These are phyloP conservation scores for Oryzias celebensis DNA, from an alignment of 2,113 vertebrate species.

Conservation along the genomic window DNA sequence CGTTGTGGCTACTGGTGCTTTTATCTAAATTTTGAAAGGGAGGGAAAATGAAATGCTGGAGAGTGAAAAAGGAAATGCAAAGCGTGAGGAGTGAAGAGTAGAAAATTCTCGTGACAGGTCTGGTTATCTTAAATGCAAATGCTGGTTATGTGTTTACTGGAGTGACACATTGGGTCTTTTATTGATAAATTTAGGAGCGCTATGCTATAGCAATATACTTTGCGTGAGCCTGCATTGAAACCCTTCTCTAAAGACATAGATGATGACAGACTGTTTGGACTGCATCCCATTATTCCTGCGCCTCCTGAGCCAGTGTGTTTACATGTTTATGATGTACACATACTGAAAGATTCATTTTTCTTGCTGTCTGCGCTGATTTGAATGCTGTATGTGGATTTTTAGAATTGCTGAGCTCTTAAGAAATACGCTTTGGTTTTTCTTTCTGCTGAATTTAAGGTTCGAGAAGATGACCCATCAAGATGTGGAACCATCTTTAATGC, in stretches of 20 bases:
- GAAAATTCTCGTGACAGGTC: slow-evolving; percentile 74
- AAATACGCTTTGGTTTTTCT: slow-evolving; percentile 33
- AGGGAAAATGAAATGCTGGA: slow-evolving; percentile 39
- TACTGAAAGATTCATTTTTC: slow-evolving; percentile 61
- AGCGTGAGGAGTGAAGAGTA: slow-evolving; percentile 60
- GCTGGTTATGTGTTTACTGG: slow-evolving; percentile 63
- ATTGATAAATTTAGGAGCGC: slow-evolving; percentile 70
- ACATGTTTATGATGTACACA: slow-evolving; percentile 66
- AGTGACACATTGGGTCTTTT: slow-evolving; percentile 72
- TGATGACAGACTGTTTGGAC: slow-evolving; percentile 69
- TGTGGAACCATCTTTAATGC: slow-evolving; percentile 9
- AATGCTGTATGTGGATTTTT: slow-evolving; percentile 49
- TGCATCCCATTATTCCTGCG: slow-evolving; percentile 63
- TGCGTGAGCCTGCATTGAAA: slow-evolving; percentile 35
- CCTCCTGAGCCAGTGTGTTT: slow-evolving; percentile 38
- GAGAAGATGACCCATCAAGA: slow-evolving; percentile 36
- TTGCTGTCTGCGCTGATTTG: slow-evolving; percentile 56
- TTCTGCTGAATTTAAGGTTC: slow-evolving; percentile 38
- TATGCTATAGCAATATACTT: slow-evolving; percentile 69
- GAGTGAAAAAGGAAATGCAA: slow-evolving; percentile 54
- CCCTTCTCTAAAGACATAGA: slow-evolving; percentile 60
- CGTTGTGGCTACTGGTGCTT: slow-evolving; percentile 27
- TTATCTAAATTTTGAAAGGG: slow-evolving; percentile 46
- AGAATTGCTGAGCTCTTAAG: slow-evolving; percentile 32
- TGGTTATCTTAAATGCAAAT: slow-evolving; percentile 76